phyloP scores from a whole-genome alignment of 2,888 invertebrate species.

The Latrodectus elegans region DNA sequence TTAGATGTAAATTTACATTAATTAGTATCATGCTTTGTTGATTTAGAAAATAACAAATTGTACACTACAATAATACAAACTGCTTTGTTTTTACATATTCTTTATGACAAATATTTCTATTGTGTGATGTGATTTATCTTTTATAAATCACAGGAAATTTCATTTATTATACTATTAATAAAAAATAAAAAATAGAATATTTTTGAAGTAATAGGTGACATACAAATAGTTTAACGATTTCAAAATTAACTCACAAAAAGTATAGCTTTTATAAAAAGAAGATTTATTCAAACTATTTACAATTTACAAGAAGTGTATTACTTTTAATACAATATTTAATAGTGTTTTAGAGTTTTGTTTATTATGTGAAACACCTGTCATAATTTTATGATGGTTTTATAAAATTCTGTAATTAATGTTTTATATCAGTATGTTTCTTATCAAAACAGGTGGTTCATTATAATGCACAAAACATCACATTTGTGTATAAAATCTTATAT shows the following conservation, averaged over 20 bases:
- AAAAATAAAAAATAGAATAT: too few species aligned
- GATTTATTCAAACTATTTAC: slow-evolving; percentile 64
- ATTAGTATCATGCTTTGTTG: too few species aligned
- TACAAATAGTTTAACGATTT: too few species aligned
- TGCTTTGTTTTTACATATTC: too few species aligned
- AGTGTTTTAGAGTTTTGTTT: background rate
- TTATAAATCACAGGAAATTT: too few species aligned
- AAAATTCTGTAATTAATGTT: background rate
- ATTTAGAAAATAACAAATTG: too few species aligned
- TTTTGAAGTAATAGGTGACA: too few species aligned
- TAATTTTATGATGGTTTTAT: background rate
- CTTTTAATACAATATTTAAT: background rate
- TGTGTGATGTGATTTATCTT: too few species aligned
- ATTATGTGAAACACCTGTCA: background rate
- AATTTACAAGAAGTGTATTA: slow-evolving; percentile 45
- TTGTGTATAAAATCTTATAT: background rate
- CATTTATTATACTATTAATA: too few species aligned
- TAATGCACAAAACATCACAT: slow-evolving; percentile 16
- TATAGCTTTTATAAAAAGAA: slow-evolving; percentile 47
- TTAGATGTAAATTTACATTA: too few species aligned
- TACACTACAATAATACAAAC: too few species aligned
- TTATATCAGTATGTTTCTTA: background rate
- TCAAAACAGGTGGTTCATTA: slow-evolving; percentile 4
- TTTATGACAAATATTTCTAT: too few species aligned
- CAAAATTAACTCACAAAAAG: background rate